Conservation (phyloP, 2,888 invertebrate species). For the Oligia latruncula region DNA sequence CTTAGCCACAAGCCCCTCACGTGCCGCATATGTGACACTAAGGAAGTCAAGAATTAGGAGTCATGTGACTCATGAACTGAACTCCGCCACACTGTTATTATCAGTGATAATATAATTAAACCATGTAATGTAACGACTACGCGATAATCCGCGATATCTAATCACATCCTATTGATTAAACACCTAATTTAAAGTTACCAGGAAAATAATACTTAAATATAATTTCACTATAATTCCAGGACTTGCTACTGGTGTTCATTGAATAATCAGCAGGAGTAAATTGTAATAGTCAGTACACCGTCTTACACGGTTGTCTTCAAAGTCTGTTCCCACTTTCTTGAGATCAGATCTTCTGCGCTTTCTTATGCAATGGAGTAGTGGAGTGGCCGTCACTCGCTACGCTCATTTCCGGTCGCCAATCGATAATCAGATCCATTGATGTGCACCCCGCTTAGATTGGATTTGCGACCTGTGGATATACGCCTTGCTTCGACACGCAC, state of each 20-base stretch:
- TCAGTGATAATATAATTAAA: background rate
- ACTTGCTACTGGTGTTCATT: background rate
- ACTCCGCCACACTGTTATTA: background rate
- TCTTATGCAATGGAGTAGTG: slow-evolving; percentile 26
- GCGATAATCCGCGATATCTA: background rate
- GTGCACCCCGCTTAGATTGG: slow-evolving; percentile 66
- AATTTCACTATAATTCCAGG: background rate
- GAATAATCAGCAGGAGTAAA: slow-evolving; percentile 1
- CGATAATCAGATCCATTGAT: slow-evolving; percentile 70
- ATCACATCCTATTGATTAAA: background rate
- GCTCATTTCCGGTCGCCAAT: slow-evolving; percentile 72
- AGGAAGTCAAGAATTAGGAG: no score
- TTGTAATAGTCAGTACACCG: background rate
- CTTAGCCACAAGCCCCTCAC: no score
- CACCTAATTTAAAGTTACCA: background rate
- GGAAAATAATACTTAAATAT: slow-evolving; percentile 7
- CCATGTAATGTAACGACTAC: background rate
- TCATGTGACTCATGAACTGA: slow-evolving; percentile 11
- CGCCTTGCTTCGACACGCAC: slow-evolving; percentile 39
- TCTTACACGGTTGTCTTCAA: background rate
- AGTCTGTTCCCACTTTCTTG: background rate
- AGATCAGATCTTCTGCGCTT: slow-evolving; percentile 31
- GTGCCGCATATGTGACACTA: no score
- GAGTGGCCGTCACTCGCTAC: slow-evolving; percentile 62
- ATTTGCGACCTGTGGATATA: slow-evolving; percentile 56